A percentile compares a stretch with the other conserved stretches of the same genome.
phyloP scores from a whole-genome alignment of 2,797 vertebrate species.

The Tenualosa thibaudeaui region DNA sequence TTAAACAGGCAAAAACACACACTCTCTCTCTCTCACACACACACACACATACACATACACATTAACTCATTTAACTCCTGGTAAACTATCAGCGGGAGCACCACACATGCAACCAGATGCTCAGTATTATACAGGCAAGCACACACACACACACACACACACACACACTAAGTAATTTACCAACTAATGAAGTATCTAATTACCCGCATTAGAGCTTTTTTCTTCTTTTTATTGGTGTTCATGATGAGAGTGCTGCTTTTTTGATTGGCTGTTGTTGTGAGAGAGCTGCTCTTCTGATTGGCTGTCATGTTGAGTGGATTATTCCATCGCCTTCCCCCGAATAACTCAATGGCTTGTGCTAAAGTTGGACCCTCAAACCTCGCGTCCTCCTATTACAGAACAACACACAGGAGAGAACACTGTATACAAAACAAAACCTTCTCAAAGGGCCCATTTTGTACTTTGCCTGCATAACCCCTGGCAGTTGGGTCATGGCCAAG shows the following conservation, averaged over 20 bases:
- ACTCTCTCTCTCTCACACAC: too few species aligned
- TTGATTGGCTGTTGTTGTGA: background rate
- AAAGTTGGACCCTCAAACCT: conserved; percentile 92
- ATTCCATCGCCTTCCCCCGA: conserved; percentile 94
- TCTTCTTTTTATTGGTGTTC: conserved; percentile 91
- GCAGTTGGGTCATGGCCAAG: too few species aligned
- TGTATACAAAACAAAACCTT: background rate
- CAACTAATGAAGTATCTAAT: background rate
- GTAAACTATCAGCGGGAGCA: too few species aligned
- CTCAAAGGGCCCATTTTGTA: too few species aligned
- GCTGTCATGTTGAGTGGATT: conserved; percentile 71
- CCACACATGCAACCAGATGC: too few species aligned
- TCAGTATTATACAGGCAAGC: too few species aligned
- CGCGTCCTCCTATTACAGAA: conserved; percentile 82
- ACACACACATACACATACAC: too few species aligned
- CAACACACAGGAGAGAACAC: background rate
- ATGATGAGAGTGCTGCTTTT: conserved; percentile 77
- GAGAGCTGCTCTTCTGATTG: conserved; percentile 80
- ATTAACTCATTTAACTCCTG: too few species aligned
- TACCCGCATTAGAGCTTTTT: conserved; percentile 94
- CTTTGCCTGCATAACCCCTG: too few species aligned
- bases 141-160: conserved; percentile 14
- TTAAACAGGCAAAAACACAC: too few species aligned
- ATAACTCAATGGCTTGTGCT: conserved; percentile 93
- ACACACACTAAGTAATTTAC: background rate